Percentiles rank a stretch among this genome's conserved stretches.
Conservation (phyloP, 2,888 invertebrate species). For the Mesoligia furuncula region DNA sequence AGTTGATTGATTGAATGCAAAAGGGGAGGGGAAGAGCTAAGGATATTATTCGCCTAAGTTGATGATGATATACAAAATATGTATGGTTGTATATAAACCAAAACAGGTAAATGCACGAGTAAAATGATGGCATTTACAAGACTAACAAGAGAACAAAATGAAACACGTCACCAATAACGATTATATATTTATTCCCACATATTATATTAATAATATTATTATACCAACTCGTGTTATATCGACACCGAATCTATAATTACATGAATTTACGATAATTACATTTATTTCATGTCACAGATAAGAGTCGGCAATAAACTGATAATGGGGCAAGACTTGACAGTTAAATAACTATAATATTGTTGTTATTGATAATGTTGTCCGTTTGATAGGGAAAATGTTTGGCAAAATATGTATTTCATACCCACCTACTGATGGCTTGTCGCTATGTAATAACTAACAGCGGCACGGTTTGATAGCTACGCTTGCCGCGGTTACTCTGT, state of each 20-base stretch:
- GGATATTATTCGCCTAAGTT: neutral
- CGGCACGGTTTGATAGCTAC: neutral
- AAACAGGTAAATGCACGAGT: neutral
- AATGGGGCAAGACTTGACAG: constrained; percentile 22
- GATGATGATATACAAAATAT: neutral
- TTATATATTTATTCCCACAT: constrained; percentile 20
- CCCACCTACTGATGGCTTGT: neutral
- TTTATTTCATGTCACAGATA: constrained; percentile 63
- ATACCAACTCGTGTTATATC: constrained; percentile 21
- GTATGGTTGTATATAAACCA: neutral
- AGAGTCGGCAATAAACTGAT: constrained; percentile 39
- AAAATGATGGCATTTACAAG: neutral
- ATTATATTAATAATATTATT: neutral
- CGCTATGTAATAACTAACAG: neutral
- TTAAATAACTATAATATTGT: constrained; percentile 35
- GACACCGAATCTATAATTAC: constrained; percentile 49
- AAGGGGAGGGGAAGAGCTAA: neutral
- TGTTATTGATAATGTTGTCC: constrained; percentile 20
- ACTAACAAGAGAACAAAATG: neutral
- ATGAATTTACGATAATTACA: constrained; percentile 58
- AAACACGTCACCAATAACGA: constrained; percentile 13
- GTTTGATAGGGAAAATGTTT: constrained; percentile 20
- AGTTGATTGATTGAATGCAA: neutral
- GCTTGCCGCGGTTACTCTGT: neutral
- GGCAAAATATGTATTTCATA: neutral